Percentiles rank a stretch among this genome's conserved stretches.
Conservation (phyloP, 1,140 invertebrate genomes). For the Vanessa atalanta region DNA sequence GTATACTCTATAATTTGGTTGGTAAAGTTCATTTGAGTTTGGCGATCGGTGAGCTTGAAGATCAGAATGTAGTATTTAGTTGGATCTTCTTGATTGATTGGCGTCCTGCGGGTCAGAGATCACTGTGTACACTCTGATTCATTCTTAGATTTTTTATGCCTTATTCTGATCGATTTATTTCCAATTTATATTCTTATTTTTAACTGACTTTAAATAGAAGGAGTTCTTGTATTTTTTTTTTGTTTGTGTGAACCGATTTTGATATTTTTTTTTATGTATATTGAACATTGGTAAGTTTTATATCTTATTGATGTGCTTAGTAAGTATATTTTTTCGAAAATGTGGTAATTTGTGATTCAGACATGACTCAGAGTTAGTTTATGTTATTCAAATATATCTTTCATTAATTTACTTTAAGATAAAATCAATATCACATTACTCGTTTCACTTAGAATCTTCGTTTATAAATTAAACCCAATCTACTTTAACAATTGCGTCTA, state of each 20-base stretch:
- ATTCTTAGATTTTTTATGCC: constrained; percentile 12
- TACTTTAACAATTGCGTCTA: constrained; percentile 17
- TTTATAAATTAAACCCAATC: constrained; percentile 4
- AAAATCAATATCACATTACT: neutral
- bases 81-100: constrained; percentile 73
- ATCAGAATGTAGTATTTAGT: constrained; percentile 64
- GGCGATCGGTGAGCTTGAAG: constrained; percentile 23
- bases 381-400: no score
- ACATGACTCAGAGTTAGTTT: no score
- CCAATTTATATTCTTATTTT: constrained; percentile 22
- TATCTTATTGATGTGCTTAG: no score
- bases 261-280: no score
- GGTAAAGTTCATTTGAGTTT: constrained; percentile 41
- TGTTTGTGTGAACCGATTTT: no score
- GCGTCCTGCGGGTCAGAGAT: constrained; percentile 65
- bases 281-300: no score
- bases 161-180: constrained; percentile 40
- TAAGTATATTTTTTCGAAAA: no score
- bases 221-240: neutral
- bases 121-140: constrained; percentile 44
- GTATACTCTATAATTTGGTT: constrained; percentile 31
- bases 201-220: neutral
- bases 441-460: neutral
- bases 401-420: neutral
- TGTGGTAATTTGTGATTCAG: no score